Evolutionary conservation across 2,888 invertebrate genomes (phyloP), one percentile per base, ranked within the genome.

Genomic region (Boloria selene): DNA sequence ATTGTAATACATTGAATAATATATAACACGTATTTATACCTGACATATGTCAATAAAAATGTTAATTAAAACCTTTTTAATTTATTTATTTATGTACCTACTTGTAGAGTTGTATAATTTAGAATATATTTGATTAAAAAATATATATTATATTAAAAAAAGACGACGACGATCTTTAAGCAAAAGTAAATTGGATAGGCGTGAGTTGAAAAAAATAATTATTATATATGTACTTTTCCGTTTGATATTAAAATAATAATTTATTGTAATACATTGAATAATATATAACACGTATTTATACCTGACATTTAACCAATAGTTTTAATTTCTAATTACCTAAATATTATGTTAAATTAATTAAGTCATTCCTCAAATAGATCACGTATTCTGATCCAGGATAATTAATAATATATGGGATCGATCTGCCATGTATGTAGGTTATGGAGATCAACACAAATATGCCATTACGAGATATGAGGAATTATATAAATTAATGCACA

Each of bases 271-370:
- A 38, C 3, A 10, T 38, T 10, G 10, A 38, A 38, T 10, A 38
- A 38, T 38, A 38, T 10, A 2, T 22, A 22, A 22, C 22, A 22
- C 22, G 10, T 38, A 38, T 7, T 38, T 38, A 38, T 38, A 10
- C 22, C 22, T 22, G 1, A 10, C 31, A 38, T 38, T 2, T 38
- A 38, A 38, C 31, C 31, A 3, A 3, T 50, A 10, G 26, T 44
- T 3, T 6, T 44, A n/a, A 45, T 16, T n/a, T 44, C 44, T 45
- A 14, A 55, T 44, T 45, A 56, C 13, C n/a, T 18, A 79, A 77
- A 84, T 85, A 56, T n/a, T n/a, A n/a, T 44, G n/a, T 54, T 16
- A 31, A 16, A 50, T 56, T 16, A 56, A 63, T 63, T 63, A 56
- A 51, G 1, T 50, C 55, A 49, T 63, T 56, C 22, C 63, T 42